These are phyloP conservation scores for Heliconius erato DNA, from an alignment of 2,888 invertebrate species.

Conservation along the genomic window DNA sequence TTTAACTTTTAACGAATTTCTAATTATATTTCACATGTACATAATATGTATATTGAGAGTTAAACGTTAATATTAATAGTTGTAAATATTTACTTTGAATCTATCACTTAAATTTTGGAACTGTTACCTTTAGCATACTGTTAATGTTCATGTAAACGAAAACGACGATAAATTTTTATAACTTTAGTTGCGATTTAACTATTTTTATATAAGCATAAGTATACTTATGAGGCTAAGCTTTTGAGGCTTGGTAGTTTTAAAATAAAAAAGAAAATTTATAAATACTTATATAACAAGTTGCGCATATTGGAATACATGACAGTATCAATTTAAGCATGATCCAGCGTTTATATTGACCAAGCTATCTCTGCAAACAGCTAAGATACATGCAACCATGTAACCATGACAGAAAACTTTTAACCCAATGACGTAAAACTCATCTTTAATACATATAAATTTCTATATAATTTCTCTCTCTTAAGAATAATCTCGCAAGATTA, in stretches of 20 bases:
- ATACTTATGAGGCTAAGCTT: no score
- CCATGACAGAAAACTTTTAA: conserved; percentile 17
- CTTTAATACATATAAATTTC: neutral
- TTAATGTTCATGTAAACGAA: conserved; percentile 72
- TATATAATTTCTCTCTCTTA: conserved; percentile 4
- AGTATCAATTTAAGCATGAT: conserved; percentile 42
- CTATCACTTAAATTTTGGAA: conserved; percentile 56
- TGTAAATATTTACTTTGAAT: conserved; percentile 60
- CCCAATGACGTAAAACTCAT: conserved; percentile 15
- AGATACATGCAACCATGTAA: neutral
- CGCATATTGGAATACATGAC: conserved; percentile 11
- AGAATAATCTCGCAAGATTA: conserved; percentile 48
- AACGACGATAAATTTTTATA: conserved; percentile 72
- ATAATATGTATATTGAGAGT: conserved; percentile 45
- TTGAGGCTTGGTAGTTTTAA: neutral
- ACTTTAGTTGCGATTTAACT: conserved; percentile 33
- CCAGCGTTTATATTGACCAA: conserved; percentile 27
- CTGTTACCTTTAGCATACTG: conserved; percentile 77
- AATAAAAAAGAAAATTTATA: neutral
- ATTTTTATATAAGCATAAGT: conserved; percentile 5
- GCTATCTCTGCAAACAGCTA: conserved; percentile 25
- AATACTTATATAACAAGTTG: neutral
- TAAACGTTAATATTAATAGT: conserved; percentile 59
- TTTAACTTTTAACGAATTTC: conserved; percentile 43
- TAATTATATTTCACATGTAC: conserved; percentile 38